phyloP scores from a whole-genome alignment of 2,888 invertebrate species.

The Listrodromus nycthemerus region DNA sequence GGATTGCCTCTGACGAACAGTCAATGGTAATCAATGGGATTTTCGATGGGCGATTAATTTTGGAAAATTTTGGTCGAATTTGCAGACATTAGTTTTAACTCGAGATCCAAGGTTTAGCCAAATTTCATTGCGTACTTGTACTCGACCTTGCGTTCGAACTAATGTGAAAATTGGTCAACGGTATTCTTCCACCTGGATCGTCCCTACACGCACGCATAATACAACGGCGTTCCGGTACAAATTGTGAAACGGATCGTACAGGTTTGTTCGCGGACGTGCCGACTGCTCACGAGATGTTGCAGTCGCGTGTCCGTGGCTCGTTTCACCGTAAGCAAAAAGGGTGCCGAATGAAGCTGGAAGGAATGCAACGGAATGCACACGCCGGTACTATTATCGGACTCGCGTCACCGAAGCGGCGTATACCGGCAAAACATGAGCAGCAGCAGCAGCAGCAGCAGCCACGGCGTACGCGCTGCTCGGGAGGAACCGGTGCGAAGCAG shows the following conservation, averaged over 20 bases:
- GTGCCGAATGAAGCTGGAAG: background rate
- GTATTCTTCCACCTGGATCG: too few relatives aligned
- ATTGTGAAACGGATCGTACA: background rate
- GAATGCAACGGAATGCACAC: constrained; percentile 12
- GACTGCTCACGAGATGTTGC: background rate
- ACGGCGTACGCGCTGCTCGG: constrained; percentile 23
- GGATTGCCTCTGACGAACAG: too few relatives aligned
- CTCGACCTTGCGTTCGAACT: too few relatives aligned
- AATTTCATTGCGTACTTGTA: too few relatives aligned
- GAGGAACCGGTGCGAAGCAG: constrained; percentile 33
- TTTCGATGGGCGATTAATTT: too few relatives aligned
- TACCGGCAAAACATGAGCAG: constrained; percentile 10
- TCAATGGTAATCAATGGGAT: too few relatives aligned
- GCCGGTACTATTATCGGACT: constrained; percentile 11
- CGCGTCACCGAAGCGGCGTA: constrained; percentile 30
- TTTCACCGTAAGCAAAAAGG: constrained; percentile 13
- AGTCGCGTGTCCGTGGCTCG: constrained; percentile 25
- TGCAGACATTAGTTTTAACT: too few relatives aligned
- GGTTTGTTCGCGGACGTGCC: background rate
- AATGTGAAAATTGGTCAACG: too few relatives aligned
- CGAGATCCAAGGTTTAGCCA: too few relatives aligned
- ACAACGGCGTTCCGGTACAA: background rate
- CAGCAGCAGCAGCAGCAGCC: constrained; percentile 8
- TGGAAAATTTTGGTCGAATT: too few relatives aligned
- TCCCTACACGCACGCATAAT: background rate